These are phyloP conservation scores for Eudasyphora cyanicolor DNA, from an alignment of 2,888 invertebrate species.

Conservation along the genomic window DNA sequence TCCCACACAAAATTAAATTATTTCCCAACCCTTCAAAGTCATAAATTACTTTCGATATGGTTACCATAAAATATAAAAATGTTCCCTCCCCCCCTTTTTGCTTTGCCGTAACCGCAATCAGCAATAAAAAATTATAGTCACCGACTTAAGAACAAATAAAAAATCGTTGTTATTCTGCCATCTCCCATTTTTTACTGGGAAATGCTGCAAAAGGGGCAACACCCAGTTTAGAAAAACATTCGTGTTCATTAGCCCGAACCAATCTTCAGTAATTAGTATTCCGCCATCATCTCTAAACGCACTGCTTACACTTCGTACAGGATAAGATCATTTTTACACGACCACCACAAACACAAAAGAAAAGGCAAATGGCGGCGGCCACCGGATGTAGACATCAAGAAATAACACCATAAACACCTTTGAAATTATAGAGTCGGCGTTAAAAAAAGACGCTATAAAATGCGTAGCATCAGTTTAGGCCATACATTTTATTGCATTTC, in stretches of 20 bases:
- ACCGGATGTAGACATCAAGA: background rate
- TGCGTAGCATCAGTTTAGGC: conserved; percentile 17
- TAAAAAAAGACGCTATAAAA: conserved; percentile 31
- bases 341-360: too few species aligned
- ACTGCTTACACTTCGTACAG: background rate
- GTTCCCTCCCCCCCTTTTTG: background rate
- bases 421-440: background rate
- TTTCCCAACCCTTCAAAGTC: too few species aligned
- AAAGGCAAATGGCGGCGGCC: background rate
- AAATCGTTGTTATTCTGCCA: background rate
- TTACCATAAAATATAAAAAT: background rate
- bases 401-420: conserved; percentile 31
- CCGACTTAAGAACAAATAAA: background rate
- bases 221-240: background rate
- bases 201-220: background rate
- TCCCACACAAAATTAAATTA: too few species aligned
- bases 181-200: background rate
- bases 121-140: background rate
- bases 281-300: background rate
- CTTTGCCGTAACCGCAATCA: background rate
- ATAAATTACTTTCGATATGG: background rate
- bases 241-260: background rate
- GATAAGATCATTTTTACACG: background rate
- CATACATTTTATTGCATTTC: conserved; percentile 48
- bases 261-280: background rate